Percentiles rank a stretch among this genome's conserved stretches.
Evolutionary conservation across 2,888 invertebrate genomes (phyloP).

Genomic region (Bimastos eiseni): DNA sequence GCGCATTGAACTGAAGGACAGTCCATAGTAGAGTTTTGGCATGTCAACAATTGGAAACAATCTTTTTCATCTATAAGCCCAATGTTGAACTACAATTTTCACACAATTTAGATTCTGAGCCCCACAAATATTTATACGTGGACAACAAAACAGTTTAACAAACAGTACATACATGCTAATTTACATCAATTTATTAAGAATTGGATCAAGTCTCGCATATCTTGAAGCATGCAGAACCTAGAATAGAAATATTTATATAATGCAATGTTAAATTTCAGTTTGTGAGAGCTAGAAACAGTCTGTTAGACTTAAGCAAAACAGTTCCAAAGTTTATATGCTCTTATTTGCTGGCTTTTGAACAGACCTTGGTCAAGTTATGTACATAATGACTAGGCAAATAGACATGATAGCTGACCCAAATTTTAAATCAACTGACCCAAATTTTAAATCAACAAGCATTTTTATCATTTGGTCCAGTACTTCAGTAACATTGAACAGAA

Average conservation of each 20-base stretch:
- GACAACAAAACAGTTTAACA: not conserved
- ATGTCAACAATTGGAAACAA: too few relatives aligned
- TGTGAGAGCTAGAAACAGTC: too few relatives aligned
- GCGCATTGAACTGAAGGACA: not conserved
- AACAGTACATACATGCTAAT: not conserved
- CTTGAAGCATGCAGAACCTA: too few relatives aligned
- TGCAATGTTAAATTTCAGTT: too few relatives aligned
- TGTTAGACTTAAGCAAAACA: too few relatives aligned
- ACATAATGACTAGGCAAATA: not conserved
- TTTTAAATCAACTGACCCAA: not conserved
- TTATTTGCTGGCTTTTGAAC: not conserved
- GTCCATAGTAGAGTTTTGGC: not conserved
- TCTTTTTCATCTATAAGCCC: too few relatives aligned
- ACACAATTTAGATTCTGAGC: not conserved
- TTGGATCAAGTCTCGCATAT: too few relatives aligned
- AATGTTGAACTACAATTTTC: not conserved
- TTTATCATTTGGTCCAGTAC: too few relatives aligned
- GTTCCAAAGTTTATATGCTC: not conserved
- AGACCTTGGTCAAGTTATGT: not conserved
- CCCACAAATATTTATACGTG: not conserved
- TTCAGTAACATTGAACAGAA: not conserved
- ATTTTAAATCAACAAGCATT: not conserved
- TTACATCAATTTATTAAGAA: too few relatives aligned
- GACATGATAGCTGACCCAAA: not conserved
- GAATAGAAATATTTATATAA: too few relatives aligned